Percentiles rank a stretch among this genome's conserved stretches.
These are phyloP conservation scores for Glossophaga mutica DNA, from an alignment of 2,797 vertebrate genomes.

Conservation along the genomic window DNA sequence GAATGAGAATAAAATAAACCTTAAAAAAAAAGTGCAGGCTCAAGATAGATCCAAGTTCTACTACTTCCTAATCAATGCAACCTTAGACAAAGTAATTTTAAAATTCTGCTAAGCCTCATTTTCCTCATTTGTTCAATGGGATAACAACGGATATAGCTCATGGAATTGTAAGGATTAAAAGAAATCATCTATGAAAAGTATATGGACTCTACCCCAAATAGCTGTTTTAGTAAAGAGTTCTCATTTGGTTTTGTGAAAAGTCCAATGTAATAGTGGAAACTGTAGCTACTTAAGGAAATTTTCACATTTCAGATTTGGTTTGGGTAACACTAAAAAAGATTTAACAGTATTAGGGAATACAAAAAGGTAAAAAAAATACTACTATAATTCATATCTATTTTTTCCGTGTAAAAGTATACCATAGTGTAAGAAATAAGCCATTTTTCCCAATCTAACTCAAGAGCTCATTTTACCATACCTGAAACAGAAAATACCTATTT, in stretches of 20 bases:
- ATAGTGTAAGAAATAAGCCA: neutral
- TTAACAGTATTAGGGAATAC: conserved; percentile 32
- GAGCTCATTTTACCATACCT: neutral
- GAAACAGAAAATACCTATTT: conserved; percentile 11
- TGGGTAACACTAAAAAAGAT: neutral
- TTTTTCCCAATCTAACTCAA: conserved; percentile 9
- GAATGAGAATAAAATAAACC: neutral
- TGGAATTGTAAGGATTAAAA: neutral
- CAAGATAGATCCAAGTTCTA: neutral
- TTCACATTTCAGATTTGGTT: conserved; percentile 33
- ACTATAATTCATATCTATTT: conserved; percentile 4
- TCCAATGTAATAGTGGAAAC: neutral
- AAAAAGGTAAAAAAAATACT: neutral
- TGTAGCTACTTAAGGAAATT: conserved; percentile 9
- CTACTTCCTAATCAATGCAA: neutral
- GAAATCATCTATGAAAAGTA: neutral
- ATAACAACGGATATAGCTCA: neutral
- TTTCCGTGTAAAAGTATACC: neutral
- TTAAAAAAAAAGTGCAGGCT: neutral
- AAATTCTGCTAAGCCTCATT: conserved; percentile 24
- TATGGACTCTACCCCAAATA: neutral
- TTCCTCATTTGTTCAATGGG: neutral
- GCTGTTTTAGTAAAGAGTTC: neutral
- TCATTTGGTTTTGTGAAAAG: neutral
- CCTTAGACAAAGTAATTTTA: neutral